Percentiles rank a stretch among this genome's conserved stretches.
phyloP scores from a whole-genome alignment of 2,888 invertebrate genomes.

The Cephonodes hylas region DNA sequence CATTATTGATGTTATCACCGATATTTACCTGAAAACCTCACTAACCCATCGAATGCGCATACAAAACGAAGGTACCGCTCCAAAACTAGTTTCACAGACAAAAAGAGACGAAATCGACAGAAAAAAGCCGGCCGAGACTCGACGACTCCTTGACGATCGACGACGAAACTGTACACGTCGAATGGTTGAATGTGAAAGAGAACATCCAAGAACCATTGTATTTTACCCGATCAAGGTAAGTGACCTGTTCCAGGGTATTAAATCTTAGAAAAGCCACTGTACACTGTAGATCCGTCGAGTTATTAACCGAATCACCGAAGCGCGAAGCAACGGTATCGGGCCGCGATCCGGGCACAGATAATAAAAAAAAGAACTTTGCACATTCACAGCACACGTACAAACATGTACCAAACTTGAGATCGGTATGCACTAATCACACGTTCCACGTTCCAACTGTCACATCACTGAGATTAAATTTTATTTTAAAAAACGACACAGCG shows the following conservation, averaged over 20 bases:
- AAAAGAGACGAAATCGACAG: constrained; percentile 19
- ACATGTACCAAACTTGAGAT: constrained; percentile 11
- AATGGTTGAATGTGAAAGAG: constrained; percentile 2
- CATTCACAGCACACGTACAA: constrained; percentile 32
- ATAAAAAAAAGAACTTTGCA: constrained; percentile 27
- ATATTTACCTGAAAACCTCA: background rate
- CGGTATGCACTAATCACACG: constrained; percentile 3
- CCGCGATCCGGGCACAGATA: constrained; percentile 44
- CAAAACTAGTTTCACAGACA: constrained; percentile 39
- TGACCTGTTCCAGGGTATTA: constrained; percentile 72
- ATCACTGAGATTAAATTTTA: constrained; percentile 42
- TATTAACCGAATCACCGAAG: constrained; percentile 74
- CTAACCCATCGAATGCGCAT: background rate
- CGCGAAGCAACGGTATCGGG: constrained; percentile 71
- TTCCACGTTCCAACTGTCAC: constrained; percentile 35
- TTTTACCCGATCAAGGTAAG: constrained; percentile 68
- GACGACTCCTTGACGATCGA: background rate
- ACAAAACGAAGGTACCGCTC: constrained; percentile 28
- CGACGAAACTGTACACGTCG: background rate
- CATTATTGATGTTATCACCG: background rate
- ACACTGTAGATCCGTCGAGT: constrained; percentile 71
- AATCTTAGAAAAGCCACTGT: constrained; percentile 72
- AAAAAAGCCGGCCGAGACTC: background rate
- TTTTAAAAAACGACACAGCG: constrained; percentile 18
- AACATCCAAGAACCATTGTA: constrained; percentile 11